phyloP scores from a whole-genome alignment of 2,113 vertebrate species.

The Arothron firmamentum region DNA sequence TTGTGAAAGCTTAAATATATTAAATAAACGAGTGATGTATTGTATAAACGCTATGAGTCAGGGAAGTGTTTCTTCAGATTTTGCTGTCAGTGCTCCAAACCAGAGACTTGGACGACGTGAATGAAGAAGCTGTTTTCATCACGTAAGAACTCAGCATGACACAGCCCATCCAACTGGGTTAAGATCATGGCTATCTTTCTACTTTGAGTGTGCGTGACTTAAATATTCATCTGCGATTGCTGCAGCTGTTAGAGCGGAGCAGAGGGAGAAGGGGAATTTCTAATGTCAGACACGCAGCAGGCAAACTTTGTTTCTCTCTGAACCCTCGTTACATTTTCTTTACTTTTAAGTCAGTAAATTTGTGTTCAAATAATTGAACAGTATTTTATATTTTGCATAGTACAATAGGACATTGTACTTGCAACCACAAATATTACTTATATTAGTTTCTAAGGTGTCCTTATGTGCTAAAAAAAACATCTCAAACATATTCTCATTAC shows the following conservation, averaged over 20 bases:
- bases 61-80: slow-evolving; percentile 31
- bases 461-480: too few relatives aligned
- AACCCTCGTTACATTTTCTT: too few relatives aligned
- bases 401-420: too few relatives aligned
- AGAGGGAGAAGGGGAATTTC: slow-evolving; percentile 7
- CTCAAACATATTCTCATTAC: too few relatives aligned
- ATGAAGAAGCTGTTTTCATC: slow-evolving; percentile 32
- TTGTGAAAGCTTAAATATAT: slow-evolving; percentile 9
- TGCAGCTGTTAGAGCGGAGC: slow-evolving; percentile 6
- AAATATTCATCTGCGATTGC: slow-evolving; percentile 4
- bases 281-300: slow-evolving; percentile 9
- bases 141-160: slow-evolving; percentile 15
- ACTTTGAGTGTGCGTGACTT: slow-evolving; percentile 1
- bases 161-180: slow-evolving; percentile 13
- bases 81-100: slow-evolving; percentile 29
- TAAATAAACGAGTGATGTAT: slow-evolving; percentile 3
- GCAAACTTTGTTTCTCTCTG: neutral
- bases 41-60: slow-evolving; percentile 40
- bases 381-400: too few relatives aligned
- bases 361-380: too few relatives aligned
- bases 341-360: too few relatives aligned
- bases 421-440: too few relatives aligned
- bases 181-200: slow-evolving; percentile 11
- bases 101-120: slow-evolving; percentile 6
- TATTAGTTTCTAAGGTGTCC: too few relatives aligned